Base-by-base conservation (phyloP, 1,140 invertebrate species). In the Drosophila pallidifrons region DNA sequence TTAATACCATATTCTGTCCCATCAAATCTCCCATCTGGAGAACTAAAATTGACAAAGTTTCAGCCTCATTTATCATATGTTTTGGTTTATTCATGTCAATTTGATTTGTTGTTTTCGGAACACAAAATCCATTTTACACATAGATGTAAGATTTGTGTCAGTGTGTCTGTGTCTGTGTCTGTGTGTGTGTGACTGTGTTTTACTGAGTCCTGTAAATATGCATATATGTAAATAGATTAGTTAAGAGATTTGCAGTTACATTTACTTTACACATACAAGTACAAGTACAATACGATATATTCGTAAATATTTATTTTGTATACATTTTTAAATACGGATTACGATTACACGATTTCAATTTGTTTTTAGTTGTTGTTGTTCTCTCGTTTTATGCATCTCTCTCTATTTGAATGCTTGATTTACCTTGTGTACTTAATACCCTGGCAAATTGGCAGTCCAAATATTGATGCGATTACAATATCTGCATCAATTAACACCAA, bases 31-130 rank as follows among this genome's bases (percentile, higher is more conserved):
- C 11, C 49, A 7, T 5, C 47, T 25, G 10, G n/a, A 6, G 6
- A 2, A 58, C 43, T 41, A 65, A 41, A 60, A 51, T 54, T 47
- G 11, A 66, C 76, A 57, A 58, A 4, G 28, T 47, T 43, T 65
- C 57, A 25, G 30, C n/a, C 32, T 51, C 52, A 79, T 82, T 77
- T 81, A 77, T 81, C 69, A 81, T 78, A 77, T 80, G 68, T 81
- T 72, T 81, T 72, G 60, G 57, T 86, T 87, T 87, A 87, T 87
- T 87, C 60, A 87, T 82, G 82, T 87, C 82, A 82, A 87, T 82
- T 79, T 74, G 61, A 75, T 82, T 79, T 87, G 51, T 25, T 41
- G 58, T 58, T 79, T 77, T 55, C 57, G 54, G 61, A 78, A 67
- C 65, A 79, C 60, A 73, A 81, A 76, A 66, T 72, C 75, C 75